Evolutionary conservation across 1,140 invertebrate species (phyloP).

Genomic region (Heliothis subflexa): DNA sequence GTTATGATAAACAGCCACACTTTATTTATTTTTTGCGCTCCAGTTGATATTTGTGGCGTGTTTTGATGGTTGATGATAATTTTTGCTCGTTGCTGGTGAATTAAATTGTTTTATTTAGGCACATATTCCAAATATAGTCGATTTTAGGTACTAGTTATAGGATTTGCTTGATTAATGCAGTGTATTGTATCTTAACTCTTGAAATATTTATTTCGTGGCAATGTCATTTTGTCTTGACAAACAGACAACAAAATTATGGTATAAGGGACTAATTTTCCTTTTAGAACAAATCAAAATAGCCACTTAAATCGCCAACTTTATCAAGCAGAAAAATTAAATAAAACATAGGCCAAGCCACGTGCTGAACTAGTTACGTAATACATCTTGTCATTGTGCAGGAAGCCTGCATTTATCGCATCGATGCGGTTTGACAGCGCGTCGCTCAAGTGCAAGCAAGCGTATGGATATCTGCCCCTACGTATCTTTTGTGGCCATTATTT

Average conservation of each 20-base stretch:
- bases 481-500: background rate
- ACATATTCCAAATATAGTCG: no score
- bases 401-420: background rate
- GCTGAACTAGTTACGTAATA: background rate
- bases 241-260: no score
- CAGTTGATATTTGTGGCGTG: background rate
- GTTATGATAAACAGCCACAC: background rate
- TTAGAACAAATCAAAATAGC: no score
- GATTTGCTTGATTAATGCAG: no score
- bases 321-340: background rate
- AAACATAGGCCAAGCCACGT: no score
- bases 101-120: background rate
- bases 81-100: background rate
- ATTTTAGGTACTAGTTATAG: no score
- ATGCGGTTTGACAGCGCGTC: background rate
- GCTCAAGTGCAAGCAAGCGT: background rate
- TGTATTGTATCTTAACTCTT: no score
- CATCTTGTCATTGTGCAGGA: background rate
- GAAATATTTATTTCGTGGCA: no score
- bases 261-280: no score
- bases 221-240: no score
- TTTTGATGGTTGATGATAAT: no score
- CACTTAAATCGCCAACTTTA: background rate
- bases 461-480: background rate
- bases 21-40: background rate